A percentile compares a stretch with the other conserved stretches of the same genome.
These are phyloP conservation scores for Cephus nigrinus DNA, from an alignment of 2,888 invertebrate genomes.

Conservation along the genomic window DNA sequence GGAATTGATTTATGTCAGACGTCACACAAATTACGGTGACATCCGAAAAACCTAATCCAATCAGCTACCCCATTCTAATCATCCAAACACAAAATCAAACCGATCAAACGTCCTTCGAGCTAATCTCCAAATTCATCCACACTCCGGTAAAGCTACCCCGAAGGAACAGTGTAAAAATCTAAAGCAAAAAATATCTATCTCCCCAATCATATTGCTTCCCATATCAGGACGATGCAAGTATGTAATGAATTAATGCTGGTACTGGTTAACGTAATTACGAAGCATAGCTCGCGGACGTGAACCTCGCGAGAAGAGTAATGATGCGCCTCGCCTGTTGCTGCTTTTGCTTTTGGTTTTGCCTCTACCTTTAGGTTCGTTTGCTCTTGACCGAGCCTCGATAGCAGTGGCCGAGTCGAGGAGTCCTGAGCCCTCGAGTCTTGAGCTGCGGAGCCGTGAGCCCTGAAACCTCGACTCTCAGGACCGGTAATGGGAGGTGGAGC, in stretches of 20 bases:
- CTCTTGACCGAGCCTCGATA: neutral
- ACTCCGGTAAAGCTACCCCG: neutral
- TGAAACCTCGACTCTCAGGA: slow-evolving; percentile 23
- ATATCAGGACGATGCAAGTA: neutral
- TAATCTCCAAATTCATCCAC: neutral
- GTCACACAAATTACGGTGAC: neutral
- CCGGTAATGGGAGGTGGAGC: slow-evolving; percentile 46
- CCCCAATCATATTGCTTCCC: neutral
- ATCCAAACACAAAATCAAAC: neutral
- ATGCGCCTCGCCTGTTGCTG: slow-evolving; percentile 55
- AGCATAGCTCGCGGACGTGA: slow-evolving; percentile 33
- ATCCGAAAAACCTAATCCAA: neutral
- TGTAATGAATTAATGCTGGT: slow-evolving; percentile 43
- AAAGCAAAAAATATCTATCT: neutral
- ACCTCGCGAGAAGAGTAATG: slow-evolving; percentile 54
- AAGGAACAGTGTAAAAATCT: no score
- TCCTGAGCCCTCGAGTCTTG: slow-evolving; percentile 25
- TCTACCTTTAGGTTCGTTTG: slow-evolving; percentile 17
- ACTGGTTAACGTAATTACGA: slow-evolving; percentile 57
- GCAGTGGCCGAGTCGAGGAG: slow-evolving; percentile 5
- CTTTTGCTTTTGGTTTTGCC: slow-evolving; percentile 30
- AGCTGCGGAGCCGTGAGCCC: slow-evolving; percentile 18
- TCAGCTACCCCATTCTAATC: neutral
- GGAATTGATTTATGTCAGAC: neutral
- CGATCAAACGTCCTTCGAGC: neutral